These are phyloP conservation scores for Labeo rohita DNA, from an alignment of 2,113 vertebrate genomes.

Conservation along the genomic window DNA sequence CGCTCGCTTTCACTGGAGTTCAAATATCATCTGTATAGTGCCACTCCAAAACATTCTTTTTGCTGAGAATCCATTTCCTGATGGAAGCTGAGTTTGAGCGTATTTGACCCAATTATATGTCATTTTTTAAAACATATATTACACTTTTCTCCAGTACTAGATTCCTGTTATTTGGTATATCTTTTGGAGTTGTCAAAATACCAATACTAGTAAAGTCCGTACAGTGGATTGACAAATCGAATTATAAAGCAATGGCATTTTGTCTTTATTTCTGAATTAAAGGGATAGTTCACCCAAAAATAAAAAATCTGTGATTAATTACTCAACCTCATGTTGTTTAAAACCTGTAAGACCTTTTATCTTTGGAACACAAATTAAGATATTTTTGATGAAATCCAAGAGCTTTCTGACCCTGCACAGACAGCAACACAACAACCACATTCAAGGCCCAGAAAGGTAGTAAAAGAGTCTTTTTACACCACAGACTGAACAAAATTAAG, in stretches of 20 bases:
- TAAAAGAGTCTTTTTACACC: too few relatives aligned
- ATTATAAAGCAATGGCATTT: neutral
- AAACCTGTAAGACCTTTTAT: too few relatives aligned
- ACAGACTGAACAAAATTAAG: too few relatives aligned
- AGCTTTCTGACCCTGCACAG: too few relatives aligned
- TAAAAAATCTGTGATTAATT: too few relatives aligned
- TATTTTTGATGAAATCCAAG: too few relatives aligned
- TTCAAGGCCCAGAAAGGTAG: too few relatives aligned
- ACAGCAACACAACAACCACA: too few relatives aligned
- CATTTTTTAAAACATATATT: neutral
- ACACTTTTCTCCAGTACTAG: neutral
- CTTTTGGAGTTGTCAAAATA: neutral
- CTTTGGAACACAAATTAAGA: too few relatives aligned
- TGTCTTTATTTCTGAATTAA: neutral
- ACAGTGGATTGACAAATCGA: neutral
- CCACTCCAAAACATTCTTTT: neutral
- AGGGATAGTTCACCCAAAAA: too few relatives aligned
- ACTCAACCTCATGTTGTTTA: too few relatives aligned
- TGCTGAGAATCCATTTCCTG: neutral
- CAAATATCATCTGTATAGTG: neutral
- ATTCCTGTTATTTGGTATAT: neutral
- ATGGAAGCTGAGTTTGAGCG: slow-evolving; percentile 15
- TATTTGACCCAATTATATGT: neutral
- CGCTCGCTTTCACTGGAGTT: neutral
- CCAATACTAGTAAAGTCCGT: neutral